phyloP scores from a whole-genome alignment of 2,113 vertebrate genomes.

The Colinus virginianus region DNA sequence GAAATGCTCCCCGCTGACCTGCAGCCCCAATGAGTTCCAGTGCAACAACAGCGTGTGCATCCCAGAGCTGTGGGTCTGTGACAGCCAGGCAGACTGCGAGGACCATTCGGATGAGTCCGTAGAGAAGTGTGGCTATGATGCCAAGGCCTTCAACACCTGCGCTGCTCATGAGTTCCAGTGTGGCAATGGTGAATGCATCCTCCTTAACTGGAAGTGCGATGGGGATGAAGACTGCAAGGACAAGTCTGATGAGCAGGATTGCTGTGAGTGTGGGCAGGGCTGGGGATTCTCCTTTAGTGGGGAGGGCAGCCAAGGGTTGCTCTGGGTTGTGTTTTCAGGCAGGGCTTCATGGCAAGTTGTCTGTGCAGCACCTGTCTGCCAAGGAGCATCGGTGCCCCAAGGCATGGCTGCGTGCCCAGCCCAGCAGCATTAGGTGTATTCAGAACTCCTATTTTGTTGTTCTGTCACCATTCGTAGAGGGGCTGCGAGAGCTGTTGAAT shows the following conservation, averaged over 20 bases:
- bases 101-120: conserved; percentile 90
- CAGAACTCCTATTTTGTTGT: neutral
- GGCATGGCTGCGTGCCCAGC: neutral
- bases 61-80: conserved; percentile 92
- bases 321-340: neutral
- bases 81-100: conserved; percentile 92
- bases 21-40: conserved; percentile 91
- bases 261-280: conserved; percentile 85
- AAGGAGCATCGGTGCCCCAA: neutral
- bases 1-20: conserved; percentile 87
- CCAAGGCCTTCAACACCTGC: conserved; percentile 83
- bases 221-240: conserved; percentile 97
- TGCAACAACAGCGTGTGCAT: conserved; percentile 92
- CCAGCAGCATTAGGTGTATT: neutral
- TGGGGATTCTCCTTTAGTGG: neutral
- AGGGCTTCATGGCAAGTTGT: neutral
- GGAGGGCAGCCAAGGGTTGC: neutral
- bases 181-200: conserved; percentile 91
- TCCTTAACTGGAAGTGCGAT: conserved; percentile 95
- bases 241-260: conserved; percentile 93
- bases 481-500: neutral
- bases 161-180: conserved; percentile 89
- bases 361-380: neutral
- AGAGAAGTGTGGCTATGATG: conserved; percentile 85
- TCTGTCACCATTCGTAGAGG: neutral